These are phyloP conservation scores for Leucophenga varia DNA, from an alignment of 1,140 invertebrate species.

Conservation along the genomic window DNA sequence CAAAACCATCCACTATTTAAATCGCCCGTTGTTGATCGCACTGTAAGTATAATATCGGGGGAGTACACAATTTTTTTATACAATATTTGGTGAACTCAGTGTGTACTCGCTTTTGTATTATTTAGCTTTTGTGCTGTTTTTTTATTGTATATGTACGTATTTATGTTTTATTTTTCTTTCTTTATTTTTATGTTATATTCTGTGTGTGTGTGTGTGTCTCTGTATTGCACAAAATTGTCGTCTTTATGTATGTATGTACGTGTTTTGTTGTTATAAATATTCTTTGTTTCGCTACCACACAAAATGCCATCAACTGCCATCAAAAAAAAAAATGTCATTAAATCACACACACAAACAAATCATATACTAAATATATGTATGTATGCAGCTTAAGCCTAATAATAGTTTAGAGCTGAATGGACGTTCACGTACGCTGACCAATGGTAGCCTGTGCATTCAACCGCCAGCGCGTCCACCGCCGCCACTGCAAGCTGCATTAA, in stretches of 20 bases:
- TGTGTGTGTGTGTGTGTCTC: too few relatives aligned
- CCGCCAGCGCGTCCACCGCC: slow-evolving; percentile 45
- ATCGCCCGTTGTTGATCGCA: slow-evolving; percentile 49
- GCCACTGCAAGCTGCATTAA: slow-evolving; percentile 17
- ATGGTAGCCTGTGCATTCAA: slow-evolving; percentile 9
- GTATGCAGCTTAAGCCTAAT: slow-evolving; percentile 50
- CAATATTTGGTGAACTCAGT: too few relatives aligned
- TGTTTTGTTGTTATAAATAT: slow-evolving; percentile 23
- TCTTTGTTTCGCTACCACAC: too few relatives aligned
- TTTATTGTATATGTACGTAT: slow-evolving; percentile 1
- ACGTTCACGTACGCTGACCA: slow-evolving; percentile 11
- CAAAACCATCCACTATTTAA: slow-evolving; percentile 56
- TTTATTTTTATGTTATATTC: neutral
- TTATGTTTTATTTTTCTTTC: slow-evolving; percentile 1
- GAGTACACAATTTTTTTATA: too few relatives aligned
- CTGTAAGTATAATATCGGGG: slow-evolving; percentile 50
- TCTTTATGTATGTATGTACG: slow-evolving; percentile 27
- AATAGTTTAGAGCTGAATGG: slow-evolving; percentile 21
- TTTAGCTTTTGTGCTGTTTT: slow-evolving; percentile 1
- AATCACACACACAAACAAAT: neutral
- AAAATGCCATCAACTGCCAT: slow-evolving; percentile 5
- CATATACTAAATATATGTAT: neutral
- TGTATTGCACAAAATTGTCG: slow-evolving; percentile 19
- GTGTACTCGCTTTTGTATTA: neutral
- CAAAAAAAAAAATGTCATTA: slow-evolving; percentile 1